Evolutionary conservation across 2,113 vertebrate genomes (phyloP).

Genomic region (Antigone vipio): DNA sequence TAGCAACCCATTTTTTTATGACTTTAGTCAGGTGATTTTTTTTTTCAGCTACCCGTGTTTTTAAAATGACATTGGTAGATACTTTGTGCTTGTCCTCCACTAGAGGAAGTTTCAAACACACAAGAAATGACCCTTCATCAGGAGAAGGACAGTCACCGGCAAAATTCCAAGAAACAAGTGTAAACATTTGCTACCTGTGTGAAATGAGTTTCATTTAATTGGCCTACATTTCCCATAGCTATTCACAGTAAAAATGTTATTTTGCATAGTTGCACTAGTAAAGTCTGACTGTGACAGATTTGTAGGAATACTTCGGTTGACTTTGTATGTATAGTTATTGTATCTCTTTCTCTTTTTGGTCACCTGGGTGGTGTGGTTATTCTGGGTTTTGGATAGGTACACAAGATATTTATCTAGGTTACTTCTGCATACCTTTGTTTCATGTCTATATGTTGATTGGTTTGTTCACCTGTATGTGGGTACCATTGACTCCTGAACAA

Average conservation of each 20-base stretch:
- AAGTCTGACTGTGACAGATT: background rate
- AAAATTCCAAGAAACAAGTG: background rate
- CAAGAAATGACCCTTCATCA: background rate
- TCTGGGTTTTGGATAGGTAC: background rate
- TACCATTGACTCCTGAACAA: background rate
- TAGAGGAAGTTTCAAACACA: background rate
- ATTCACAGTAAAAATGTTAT: background rate
- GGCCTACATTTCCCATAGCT: fast-evolving
- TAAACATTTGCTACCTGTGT: fast-evolving
- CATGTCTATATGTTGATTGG: background rate
- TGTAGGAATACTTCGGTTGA: background rate
- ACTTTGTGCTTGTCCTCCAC: background rate
- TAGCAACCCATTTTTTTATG: background rate
- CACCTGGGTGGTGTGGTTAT: background rate
- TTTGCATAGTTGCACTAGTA: background rate
- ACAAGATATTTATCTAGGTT: background rate
- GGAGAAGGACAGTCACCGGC: background rate
- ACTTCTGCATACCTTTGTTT: background rate
- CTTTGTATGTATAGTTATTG: background rate
- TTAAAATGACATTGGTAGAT: background rate
- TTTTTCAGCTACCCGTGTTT: background rate
- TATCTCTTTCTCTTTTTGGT: background rate
- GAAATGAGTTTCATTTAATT: background rate
- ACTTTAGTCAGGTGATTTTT: background rate
- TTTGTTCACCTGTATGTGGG: background rate